phyloP scores from a whole-genome alignment of 2,888 invertebrate species.

The Fabriciana adippe region DNA sequence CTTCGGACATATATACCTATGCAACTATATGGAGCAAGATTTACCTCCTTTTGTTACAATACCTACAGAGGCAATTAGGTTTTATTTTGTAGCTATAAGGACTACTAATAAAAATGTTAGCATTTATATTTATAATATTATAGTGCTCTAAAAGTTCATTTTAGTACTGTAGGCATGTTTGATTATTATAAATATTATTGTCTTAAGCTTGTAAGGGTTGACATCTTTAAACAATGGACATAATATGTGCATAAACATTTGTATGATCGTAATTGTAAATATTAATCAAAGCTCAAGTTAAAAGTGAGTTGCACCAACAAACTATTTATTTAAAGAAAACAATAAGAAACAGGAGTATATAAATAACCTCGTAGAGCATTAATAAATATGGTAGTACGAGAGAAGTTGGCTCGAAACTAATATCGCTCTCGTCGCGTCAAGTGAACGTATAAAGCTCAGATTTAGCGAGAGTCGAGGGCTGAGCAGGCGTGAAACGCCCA shows the following conservation, averaged over 20 bases:
- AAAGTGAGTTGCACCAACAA: neutral
- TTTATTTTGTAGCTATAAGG: neutral
- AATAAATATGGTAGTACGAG: constrained; percentile 79
- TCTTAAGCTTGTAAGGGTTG: too few relatives aligned
- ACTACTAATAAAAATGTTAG: neutral
- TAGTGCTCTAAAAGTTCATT: too few relatives aligned
- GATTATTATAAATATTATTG: too few relatives aligned
- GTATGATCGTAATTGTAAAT: neutral
- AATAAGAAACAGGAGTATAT: constrained; percentile 16
- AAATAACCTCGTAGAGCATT: constrained; percentile 55
- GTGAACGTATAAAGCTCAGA: constrained; percentile 82
- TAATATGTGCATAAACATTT: too few relatives aligned
- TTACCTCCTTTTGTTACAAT: constrained; percentile 23
- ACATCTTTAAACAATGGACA: too few relatives aligned
- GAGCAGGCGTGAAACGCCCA: constrained; percentile 79
- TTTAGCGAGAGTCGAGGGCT: constrained; percentile 79
- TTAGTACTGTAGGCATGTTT: too few relatives aligned
- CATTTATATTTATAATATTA: too few relatives aligned
- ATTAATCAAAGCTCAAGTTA: neutral
- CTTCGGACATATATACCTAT: constrained; percentile 42
- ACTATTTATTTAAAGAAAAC: neutral
- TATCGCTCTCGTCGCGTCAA: constrained; percentile 81
- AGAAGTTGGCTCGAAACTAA: constrained; percentile 79
- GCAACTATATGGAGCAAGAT: constrained; percentile 24
- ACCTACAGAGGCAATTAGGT: constrained; percentile 31